phyloP scores from a whole-genome alignment of 2,113 vertebrate species.

The Oophaga pumilio region DNA sequence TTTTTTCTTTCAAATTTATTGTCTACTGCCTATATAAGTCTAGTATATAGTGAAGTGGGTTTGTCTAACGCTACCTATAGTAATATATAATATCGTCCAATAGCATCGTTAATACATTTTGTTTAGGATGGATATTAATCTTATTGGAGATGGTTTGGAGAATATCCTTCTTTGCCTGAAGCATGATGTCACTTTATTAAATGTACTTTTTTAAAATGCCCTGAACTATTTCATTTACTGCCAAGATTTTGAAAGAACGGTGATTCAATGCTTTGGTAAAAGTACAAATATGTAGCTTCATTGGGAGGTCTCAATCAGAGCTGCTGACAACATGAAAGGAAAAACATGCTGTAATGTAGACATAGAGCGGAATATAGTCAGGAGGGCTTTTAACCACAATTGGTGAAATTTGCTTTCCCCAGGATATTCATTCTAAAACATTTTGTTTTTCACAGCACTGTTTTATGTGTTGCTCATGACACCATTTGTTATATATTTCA shows the following conservation, averaged over 20 bases:
- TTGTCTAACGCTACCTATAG: background rate
- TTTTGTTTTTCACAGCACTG: conserved; percentile 42
- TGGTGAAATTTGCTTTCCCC: conserved; percentile 48
- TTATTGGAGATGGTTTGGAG: background rate
- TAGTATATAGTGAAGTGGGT: background rate
- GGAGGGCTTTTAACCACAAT: conserved; percentile 44
- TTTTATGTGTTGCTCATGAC: conserved; percentile 16
- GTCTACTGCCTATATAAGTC: background rate
- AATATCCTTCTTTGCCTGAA: background rate
- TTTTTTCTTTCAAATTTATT: background rate
- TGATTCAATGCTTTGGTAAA: conserved; percentile 51
- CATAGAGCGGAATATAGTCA: conserved; percentile 38
- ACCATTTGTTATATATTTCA: conserved; percentile 17
- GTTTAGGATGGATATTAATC: background rate
- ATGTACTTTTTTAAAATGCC: conserved; percentile 33
- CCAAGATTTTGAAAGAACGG: conserved; percentile 13
- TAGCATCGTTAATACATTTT: background rate
- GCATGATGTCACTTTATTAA: conserved; percentile 10
- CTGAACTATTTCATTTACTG: conserved; percentile 30
- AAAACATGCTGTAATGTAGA: conserved; percentile 30
- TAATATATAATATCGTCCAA: background rate
- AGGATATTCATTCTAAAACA: conserved; percentile 42
- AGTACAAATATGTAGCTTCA: conserved; percentile 51
- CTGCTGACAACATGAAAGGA: conserved; percentile 32
- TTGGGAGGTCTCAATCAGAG: conserved; percentile 54